A percentile compares a stretch with the other conserved stretches of the same genome.
phyloP scores from a whole-genome alignment of 64 coral and sea anemone genomes.

The Pocillopora verrucosa region DNA sequence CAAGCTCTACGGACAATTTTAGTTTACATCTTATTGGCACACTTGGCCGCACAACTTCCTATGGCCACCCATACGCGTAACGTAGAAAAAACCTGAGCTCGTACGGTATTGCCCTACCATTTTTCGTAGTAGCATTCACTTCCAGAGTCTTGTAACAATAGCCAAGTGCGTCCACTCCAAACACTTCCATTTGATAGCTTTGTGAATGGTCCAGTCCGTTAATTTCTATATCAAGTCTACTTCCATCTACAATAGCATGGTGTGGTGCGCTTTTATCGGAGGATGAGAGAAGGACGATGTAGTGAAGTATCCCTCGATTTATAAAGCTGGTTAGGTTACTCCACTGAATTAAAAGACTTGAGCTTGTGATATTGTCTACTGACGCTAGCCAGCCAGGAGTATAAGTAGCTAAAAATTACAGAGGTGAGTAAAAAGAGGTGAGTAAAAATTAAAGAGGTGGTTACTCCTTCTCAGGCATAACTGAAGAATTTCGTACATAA shows the following conservation, averaged over 20 bases:
- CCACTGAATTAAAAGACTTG: conserved; percentile 8
- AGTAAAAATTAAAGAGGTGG: background rate
- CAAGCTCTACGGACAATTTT: too few relatives aligned
- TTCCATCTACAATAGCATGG: background rate
- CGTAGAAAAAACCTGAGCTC: too few relatives aligned
- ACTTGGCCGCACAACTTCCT: too few relatives aligned
- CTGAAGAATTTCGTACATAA: too few relatives aligned
- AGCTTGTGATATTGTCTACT: background rate
- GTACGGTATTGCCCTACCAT: background rate
- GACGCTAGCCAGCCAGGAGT: background rate
- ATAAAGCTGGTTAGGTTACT: background rate
- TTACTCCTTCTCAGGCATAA: background rate
- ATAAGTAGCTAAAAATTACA: background rate
- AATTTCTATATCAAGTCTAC: background rate
- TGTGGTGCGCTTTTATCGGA: background rate
- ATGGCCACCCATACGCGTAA: too few relatives aligned
- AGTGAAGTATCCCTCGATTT: background rate
- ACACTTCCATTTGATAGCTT: background rate
- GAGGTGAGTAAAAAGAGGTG: background rate
- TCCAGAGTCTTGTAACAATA: background rate
- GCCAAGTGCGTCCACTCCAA: background rate
- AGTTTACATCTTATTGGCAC: too few relatives aligned
- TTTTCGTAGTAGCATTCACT: background rate
- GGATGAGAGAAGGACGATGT: background rate
- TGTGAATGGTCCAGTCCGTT: background rate